Evolutionary conservation across 2,797 vertebrate genomes (phyloP).

Genomic region (Sphenodon punctatus): DNA sequence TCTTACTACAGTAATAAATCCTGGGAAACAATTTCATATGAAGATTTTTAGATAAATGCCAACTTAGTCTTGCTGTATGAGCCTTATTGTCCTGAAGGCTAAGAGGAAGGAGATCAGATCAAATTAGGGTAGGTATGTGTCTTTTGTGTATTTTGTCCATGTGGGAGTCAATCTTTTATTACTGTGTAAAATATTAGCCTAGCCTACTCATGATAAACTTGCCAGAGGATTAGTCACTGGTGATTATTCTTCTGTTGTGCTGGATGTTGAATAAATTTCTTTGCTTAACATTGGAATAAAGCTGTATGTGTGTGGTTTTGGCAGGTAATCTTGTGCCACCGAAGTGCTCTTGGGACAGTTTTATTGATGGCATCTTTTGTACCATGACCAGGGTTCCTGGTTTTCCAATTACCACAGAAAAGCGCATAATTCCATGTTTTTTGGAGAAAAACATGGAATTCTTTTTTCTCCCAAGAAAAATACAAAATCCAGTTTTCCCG

Average conservation of each 20-base stretch:
- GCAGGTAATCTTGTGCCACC: neutral
- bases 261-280: constrained; percentile 43
- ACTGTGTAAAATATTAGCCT: neutral
- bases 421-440: no score
- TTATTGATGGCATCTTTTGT: no score
- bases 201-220: neutral
- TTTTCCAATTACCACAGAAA: no score
- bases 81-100: neutral
- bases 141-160: neutral
- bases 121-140: neutral
- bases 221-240: neutral
- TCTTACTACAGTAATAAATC: neutral
- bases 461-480: no score
- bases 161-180: neutral
- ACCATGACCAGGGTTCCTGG: no score
- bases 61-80: neutral
- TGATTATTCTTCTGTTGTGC: constrained; percentile 24
- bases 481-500: no score
- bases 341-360: no score
- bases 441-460: no score
- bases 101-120: neutral
- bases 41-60: neutral
- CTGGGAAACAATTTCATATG: neutral
- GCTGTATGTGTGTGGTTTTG: neutral
- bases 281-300: constrained; percentile 24